phyloP scores from a whole-genome alignment of 2,797 vertebrate species.

The Poecilia gillii region DNA sequence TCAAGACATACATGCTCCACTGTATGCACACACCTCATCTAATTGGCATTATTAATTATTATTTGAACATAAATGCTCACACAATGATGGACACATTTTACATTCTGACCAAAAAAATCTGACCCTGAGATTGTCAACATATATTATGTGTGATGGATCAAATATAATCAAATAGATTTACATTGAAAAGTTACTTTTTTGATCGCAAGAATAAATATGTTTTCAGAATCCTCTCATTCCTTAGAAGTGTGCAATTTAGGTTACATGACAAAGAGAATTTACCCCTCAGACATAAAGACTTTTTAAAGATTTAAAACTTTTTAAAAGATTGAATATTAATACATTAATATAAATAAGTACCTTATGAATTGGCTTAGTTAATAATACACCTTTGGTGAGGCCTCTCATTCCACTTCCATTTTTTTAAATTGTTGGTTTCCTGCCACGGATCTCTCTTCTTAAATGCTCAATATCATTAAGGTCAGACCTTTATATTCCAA shows the following conservation, averaged over 20 bases:
- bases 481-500: not conserved
- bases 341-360: not conserved
- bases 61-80: not conserved
- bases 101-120: not conserved
- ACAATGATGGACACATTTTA: not conserved
- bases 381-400: not conserved
- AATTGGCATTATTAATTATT: not conserved
- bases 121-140: not conserved
- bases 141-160: not conserved
- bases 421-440: not conserved
- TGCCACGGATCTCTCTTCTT: not conserved
- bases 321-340: not conserved
- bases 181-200: not conserved
- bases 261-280: not conserved
- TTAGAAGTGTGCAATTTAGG: not conserved
- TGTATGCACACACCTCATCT: not conserved
- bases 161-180: not conserved
- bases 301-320: not conserved
- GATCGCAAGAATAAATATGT: not conserved
- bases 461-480: not conserved
- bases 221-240: not conserved
- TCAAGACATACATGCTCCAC: not conserved
- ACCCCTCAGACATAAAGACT: not conserved
- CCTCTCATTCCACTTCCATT: not conserved
- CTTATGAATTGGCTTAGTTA: not conserved